Percentiles rank a stretch among this genome's conserved stretches.
phyloP scores from a whole-genome alignment of 2,113 vertebrate species.

The Onychorhynchus coronatus region DNA sequence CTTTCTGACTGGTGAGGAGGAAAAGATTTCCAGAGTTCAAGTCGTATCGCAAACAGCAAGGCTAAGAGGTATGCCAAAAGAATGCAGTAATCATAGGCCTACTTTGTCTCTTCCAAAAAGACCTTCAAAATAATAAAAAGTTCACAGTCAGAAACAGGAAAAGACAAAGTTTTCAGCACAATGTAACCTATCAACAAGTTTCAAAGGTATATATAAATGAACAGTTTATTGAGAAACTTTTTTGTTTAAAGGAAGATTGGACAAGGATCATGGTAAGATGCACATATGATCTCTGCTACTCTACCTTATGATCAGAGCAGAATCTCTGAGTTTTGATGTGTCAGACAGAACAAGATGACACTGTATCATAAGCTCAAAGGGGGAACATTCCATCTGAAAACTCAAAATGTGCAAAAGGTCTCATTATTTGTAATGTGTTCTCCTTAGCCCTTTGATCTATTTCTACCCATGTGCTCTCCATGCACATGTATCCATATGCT shows the following conservation, averaged over 20 bases:
- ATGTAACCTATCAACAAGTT: not conserved
- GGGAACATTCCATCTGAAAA: not conserved
- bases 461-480: not conserved
- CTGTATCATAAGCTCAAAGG: not conserved
- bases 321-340: not conserved
- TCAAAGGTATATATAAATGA: not conserved
- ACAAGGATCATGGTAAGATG: not conserved
- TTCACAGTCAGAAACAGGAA: not conserved
- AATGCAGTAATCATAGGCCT: not conserved
- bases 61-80: not conserved
- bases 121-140: not conserved
- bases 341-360: not conserved
- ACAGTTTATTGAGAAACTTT: not conserved
- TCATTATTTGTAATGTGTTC: not conserved
- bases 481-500: not conserved
- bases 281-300: not conserved
- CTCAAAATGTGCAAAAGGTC: not conserved
- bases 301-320: not conserved
- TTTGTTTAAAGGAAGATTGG: not conserved
- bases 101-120: not conserved
- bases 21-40: not conserved
- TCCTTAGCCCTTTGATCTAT: not conserved
- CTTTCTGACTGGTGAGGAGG: not conserved
- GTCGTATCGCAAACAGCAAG: not conserved
- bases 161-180: not conserved